A percentile compares a stretch with the other conserved stretches of the same genome.
Evolutionary conservation across 2,797 vertebrate species (phyloP).

Genomic region (Hemitrygon akajei): DNA sequence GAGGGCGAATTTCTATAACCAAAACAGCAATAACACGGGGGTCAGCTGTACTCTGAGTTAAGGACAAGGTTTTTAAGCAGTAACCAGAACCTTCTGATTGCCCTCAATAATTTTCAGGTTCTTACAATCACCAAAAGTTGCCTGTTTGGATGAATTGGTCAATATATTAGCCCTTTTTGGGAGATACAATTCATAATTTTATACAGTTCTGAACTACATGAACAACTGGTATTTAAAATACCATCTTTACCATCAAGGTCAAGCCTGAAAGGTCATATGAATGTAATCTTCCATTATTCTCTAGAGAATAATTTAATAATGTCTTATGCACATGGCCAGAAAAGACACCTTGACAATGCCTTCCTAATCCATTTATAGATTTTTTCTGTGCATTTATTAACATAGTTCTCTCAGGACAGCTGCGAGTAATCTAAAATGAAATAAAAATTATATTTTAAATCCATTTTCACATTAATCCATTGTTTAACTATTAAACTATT

Average conservation of each 20-base stretch:
- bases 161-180: background rate
- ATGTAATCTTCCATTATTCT: background rate
- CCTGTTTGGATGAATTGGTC: background rate
- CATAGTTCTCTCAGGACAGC: background rate
- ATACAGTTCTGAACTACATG: background rate
- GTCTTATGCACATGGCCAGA: background rate
- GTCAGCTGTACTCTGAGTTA: background rate
- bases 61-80: background rate
- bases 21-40: too few relatives aligned
- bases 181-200: background rate
- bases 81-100: background rate
- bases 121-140: background rate
- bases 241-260: background rate
- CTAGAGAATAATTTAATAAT: background rate
- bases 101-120: background rate
- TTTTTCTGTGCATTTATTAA: background rate
- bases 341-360: background rate
- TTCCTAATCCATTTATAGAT: background rate
- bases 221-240: background rate
- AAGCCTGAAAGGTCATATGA: background rate
- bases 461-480: constrained; percentile 8
- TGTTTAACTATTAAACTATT: constrained; percentile 6
- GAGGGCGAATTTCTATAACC: too few relatives aligned
- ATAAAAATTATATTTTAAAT: background rate
- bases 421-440: background rate